These are phyloP conservation scores for Papilio xuthus DNA, from an alignment of 1,140 invertebrate genomes.

Conservation along the genomic window DNA sequence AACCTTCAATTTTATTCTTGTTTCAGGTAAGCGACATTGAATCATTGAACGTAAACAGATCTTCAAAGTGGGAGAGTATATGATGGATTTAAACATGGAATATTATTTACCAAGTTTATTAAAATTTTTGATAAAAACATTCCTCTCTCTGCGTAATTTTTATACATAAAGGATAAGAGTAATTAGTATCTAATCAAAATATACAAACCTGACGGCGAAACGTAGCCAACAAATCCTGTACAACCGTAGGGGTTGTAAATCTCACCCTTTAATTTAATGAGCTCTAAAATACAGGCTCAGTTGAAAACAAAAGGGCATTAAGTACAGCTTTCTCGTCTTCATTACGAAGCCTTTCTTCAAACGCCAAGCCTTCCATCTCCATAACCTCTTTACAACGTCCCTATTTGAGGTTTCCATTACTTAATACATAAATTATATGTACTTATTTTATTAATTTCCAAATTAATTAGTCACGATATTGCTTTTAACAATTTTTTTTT, in stretches of 20 bases:
- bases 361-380: conserved; percentile 36
- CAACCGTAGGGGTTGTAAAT: conserved; percentile 63
- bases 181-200: conserved; percentile 44
- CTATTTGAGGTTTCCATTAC: conserved; percentile 14
- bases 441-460: too few relatives aligned
- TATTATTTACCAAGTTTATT: too few relatives aligned
- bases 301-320: conserved; percentile 66
- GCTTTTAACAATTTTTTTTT: too few relatives aligned
- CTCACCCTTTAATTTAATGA: conserved; percentile 74
- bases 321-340: conserved; percentile 55
- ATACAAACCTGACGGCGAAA: conserved; percentile 46
- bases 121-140: not conserved
- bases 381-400: conserved; percentile 29
- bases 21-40: conserved; percentile 24
- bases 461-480: too few relatives aligned
- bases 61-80: not conserved
- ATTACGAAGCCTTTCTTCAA: conserved; percentile 51
- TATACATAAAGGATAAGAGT: not conserved
- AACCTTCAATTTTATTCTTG: not conserved
- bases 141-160: not conserved
- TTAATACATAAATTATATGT: not conserved
- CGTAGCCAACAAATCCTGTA: conserved; percentile 54
- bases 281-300: conserved; percentile 71
- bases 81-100: not conserved
- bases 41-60: not conserved